Percentiles rank a stretch among this genome's conserved stretches.
Conservation (phyloP, 1,140 invertebrate genomes). For the Solen grandis region DNA sequence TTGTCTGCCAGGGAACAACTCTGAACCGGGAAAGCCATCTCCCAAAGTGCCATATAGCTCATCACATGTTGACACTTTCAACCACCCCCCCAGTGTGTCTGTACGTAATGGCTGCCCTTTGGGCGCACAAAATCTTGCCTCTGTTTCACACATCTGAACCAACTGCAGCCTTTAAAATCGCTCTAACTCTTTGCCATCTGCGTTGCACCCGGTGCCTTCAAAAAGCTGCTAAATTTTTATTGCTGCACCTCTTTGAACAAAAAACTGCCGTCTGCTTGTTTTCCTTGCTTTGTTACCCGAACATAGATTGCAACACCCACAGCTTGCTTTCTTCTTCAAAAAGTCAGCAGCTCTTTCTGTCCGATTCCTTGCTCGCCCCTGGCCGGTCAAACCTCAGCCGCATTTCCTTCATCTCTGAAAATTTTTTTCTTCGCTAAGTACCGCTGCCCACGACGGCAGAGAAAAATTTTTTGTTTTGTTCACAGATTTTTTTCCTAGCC, state of each 20-base stretch:
- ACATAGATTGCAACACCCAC: constrained; percentile 40
- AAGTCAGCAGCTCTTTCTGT: no score
- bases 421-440: no score
- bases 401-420: no score
- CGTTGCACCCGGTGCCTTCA: constrained; percentile 36
- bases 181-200: constrained; percentile 20
- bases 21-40: constrained; percentile 50
- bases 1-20: constrained; percentile 19
- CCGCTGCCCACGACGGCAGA: no score
- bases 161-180: constrained; percentile 55
- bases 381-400: no score
- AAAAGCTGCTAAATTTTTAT: constrained; percentile 55
- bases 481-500: no score
- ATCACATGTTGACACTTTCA: constrained; percentile 9
- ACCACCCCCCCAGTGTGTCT: constrained; percentile 25
- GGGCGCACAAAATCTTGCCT: constrained; percentile 21
- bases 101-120: constrained; percentile 22
- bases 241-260: constrained; percentile 21
- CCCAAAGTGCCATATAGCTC: constrained; percentile 36
- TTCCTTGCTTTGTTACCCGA: constrained; percentile 5
- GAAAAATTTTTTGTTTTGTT: no score
- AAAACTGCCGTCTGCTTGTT: constrained; percentile 3
- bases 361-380: no score
- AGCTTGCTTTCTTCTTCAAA: no score
- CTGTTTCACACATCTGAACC: constrained; percentile 13